Percentiles rank a stretch among this genome's conserved stretches.
Evolutionary conservation across 2,888 invertebrate genomes (phyloP).

Genomic region (Aplocera efformata): DNA sequence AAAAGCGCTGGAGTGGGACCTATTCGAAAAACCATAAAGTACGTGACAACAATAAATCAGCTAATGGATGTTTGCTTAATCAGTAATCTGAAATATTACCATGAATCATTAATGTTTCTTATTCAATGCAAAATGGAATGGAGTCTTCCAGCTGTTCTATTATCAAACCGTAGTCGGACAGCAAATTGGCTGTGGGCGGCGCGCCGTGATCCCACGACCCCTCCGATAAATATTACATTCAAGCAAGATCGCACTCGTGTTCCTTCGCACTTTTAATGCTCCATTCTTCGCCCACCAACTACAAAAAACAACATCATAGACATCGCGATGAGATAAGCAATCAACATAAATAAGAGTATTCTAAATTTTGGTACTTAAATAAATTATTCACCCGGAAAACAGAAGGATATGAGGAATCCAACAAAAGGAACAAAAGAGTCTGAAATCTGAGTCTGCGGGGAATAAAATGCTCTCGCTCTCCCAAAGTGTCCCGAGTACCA

Average conservation of each 20-base stretch:
- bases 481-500: conserved; percentile 47
- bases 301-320: conserved; percentile 29
- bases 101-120: no score
- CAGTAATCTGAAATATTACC: no score
- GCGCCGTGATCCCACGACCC: conserved; percentile 68
- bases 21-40: no score
- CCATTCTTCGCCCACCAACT: conserved; percentile 11
- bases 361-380: conserved; percentile 58
- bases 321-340: conserved; percentile 29
- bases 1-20: no score
- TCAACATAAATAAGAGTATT: conserved; percentile 32
- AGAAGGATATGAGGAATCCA: conserved; percentile 69
- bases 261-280: conserved; percentile 23
- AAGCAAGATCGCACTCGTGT: conserved; percentile 35
- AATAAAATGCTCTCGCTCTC: conserved; percentile 36
- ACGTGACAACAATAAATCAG: no score
- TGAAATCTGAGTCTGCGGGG: conserved; percentile 57
- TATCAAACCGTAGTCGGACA: conserved; percentile 33
- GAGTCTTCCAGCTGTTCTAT: conserved; percentile 16
- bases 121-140: no score
- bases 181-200: conserved; percentile 74
- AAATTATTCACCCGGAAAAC: conserved; percentile 71
- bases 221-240: conserved; percentile 64
- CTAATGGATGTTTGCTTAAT: no score
- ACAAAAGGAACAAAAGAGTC: conserved; percentile 63